Evolutionary conservation across 1,140 invertebrate species (phyloP), one percentile per base, ranked within the genome.

Genomic region (Neodiprion pinetum): DNA sequence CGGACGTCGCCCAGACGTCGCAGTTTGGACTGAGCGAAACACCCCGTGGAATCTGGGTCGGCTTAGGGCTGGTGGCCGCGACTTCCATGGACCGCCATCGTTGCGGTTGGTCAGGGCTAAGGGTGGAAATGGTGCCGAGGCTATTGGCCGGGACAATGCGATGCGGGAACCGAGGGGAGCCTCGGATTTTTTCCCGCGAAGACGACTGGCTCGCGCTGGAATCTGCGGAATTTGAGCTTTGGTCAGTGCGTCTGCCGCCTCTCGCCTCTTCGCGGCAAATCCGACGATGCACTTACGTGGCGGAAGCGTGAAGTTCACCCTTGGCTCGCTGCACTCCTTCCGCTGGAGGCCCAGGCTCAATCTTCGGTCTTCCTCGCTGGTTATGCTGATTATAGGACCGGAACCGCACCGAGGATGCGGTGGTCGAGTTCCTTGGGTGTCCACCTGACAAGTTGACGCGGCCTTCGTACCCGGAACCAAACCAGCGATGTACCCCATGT

Each of bases 131-230:
- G 7, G 92, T 90, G 7, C 89, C 90, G 9, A 94, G 82, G 78
- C 93, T 93, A 40, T 91, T 90, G 0, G 91, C 90, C 17, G 93
- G 93, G 12, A 93, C 88, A 77, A 94, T 93, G 70, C 92, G 91
- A 82, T 94, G 93, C 1, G 93, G 93, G 82, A 94, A 94, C 49
- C 93, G 88, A 0, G 93, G 93, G 0, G 93, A 94, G 1, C 93
- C 93, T 0, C 85, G 84, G 47, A 85, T 85, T 47, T 82, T 87
- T 61, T 88, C 87, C 10, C 82, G 80, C n/a, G 86, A 87, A 1
- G 85, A 87, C 11, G 79, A 79, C 40, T 86, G 82, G 72, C 82
- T 87, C 5, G 76, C 70, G 48, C 80, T 84, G 8, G 74, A 71
- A 72, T 80, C 82, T 83, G 70, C 7, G 77, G 80, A 50, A 47